phyloP scores from a whole-genome alignment of 2,888 invertebrate species.

The Drosophila paranaensis region DNA sequence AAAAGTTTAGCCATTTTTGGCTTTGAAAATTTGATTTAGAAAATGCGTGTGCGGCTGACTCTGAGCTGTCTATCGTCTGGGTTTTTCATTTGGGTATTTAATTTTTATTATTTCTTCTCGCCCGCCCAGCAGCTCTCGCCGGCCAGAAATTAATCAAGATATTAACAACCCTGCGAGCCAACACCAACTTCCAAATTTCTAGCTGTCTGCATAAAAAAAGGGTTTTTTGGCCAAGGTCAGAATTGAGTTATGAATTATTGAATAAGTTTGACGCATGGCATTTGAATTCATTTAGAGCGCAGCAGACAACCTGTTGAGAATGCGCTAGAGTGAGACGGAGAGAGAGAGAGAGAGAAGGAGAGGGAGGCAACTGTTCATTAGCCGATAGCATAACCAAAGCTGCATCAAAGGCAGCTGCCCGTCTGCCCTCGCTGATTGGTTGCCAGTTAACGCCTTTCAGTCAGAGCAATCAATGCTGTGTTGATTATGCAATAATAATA shows the following conservation, averaged over 20 bases:
- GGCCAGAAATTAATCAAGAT: slow-evolving; percentile 75
- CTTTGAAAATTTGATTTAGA: slow-evolving; percentile 73
- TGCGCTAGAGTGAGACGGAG: not conserved
- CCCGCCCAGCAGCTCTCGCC: slow-evolving; percentile 39
- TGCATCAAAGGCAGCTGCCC: slow-evolving; percentile 25
- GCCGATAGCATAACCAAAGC: not conserved
- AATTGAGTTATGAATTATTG: slow-evolving; percentile 75
- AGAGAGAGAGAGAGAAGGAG: not conserved
- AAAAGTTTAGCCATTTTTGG: slow-evolving; percentile 26
- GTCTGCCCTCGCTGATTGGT: slow-evolving; percentile 53
- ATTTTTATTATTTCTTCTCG: slow-evolving; percentile 21
- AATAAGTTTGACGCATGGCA: slow-evolving; percentile 62
- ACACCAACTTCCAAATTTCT: slow-evolving; percentile 11
- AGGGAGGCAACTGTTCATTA: slow-evolving; percentile 54
- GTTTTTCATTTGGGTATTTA: slow-evolving; percentile 28
- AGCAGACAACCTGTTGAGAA: slow-evolving; percentile 29
- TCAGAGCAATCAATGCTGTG: slow-evolving; percentile 58
- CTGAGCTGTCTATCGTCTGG: slow-evolving; percentile 29
- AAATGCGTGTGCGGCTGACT: slow-evolving; percentile 63
- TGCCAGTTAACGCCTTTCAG: slow-evolving; percentile 39
- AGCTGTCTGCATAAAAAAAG: slow-evolving; percentile 28
- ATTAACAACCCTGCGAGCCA: slow-evolving; percentile 68
- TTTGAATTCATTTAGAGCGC: slow-evolving; percentile 50
- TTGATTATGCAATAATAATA: slow-evolving; percentile 61
- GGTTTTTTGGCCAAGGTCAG: slow-evolving; percentile 61